A percentile compares a stretch with the other conserved stretches of the same genome.
Conservation (phyloP, 2,113 vertebrate genomes). For the Rhinopithecus roxellana region DNA sequence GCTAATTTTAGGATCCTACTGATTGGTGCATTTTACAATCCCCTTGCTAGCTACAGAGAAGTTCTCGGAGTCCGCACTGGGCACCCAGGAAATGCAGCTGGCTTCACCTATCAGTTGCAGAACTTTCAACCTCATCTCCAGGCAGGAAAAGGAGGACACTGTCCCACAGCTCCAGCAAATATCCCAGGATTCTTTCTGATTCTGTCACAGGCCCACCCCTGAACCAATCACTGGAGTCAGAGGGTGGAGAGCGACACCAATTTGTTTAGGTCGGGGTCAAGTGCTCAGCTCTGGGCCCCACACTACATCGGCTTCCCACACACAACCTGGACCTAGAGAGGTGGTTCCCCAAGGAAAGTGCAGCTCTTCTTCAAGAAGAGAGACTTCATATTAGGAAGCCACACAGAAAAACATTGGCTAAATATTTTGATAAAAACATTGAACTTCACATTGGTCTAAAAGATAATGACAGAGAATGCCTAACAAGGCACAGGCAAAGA, state of each 20-base stretch:
- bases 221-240: background rate
- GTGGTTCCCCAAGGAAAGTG: background rate
- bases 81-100: too few relatives aligned
- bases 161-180: background rate
- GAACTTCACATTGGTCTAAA: background rate
- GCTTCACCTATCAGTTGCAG: background rate
- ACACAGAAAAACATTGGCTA: background rate
- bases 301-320: background rate
- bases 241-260: background rate
- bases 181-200: background rate
- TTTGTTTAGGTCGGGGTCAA: background rate
- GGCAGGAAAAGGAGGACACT: background rate
- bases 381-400: background rate
- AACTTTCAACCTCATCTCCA: background rate
- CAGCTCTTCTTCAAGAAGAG: background rate
- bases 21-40: too few relatives aligned
- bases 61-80: too few relatives aligned
- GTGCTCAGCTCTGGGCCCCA: background rate
- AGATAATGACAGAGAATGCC: background rate
- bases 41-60: too few relatives aligned
- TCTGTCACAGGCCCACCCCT: background rate
- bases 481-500: background rate
- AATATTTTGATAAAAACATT: constrained; percentile 32
- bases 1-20: too few relatives aligned
- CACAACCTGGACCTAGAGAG: background rate